phyloP scores from a whole-genome alignment of 2,797 vertebrate species.

The Cygnus olor region DNA sequence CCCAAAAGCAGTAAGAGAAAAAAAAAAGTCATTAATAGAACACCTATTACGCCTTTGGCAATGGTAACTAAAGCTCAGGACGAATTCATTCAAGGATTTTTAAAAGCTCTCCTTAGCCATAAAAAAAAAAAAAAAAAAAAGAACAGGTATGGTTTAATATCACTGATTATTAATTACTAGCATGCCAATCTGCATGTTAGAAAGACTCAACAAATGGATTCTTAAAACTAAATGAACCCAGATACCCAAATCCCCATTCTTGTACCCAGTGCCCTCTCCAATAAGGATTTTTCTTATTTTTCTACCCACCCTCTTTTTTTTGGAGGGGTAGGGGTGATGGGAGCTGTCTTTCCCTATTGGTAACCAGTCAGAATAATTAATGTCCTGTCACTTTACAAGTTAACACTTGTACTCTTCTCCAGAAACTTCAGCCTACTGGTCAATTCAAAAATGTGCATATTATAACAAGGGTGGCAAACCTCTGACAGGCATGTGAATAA shows the following conservation, averaged over 20 bases:
- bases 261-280: too few relatives aligned
- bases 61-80: background rate
- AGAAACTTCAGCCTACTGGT: background rate
- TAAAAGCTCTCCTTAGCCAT: background rate
- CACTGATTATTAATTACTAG: background rate
- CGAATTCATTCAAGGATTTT: background rate
- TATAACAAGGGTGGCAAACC: background rate
- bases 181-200: background rate
- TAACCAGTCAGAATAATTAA: background rate
- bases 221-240: background rate
- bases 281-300: background rate
- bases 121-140: background rate
- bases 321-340: background rate
- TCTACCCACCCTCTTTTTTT: too few relatives aligned
- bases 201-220: background rate
- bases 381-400: background rate
- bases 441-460: background rate
- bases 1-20: slow-evolving; percentile 41
- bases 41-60: background rate
- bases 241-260: background rate
- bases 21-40: background rate
- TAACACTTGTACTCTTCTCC: background rate
- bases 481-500: background rate
- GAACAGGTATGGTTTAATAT: background rate
- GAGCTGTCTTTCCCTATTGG: background rate